Conservation (phyloP, 2,888 invertebrate genomes). For the Gymnosoma rotundatum region DNA sequence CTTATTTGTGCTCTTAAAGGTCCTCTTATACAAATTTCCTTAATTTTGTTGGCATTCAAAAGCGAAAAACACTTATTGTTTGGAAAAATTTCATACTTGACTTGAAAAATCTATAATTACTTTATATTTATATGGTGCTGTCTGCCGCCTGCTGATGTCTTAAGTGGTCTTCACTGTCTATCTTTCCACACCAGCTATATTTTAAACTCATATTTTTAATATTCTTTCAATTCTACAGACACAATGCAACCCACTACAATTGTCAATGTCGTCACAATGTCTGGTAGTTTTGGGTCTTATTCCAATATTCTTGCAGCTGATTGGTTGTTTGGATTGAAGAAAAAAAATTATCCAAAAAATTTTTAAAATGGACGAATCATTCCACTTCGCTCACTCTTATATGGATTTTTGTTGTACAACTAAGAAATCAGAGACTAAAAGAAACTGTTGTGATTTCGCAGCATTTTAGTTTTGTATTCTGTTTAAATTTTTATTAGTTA, state of each 20-base stretch:
- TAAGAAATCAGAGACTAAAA: constrained; percentile 36
- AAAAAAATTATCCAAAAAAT: constrained; percentile 45
- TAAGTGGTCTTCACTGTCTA: constrained; percentile 52
- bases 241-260: background rate
- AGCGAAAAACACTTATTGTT: constrained; percentile 22
- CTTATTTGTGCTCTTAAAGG: background rate
- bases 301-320: constrained; percentile 22
- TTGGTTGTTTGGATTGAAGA: constrained; percentile 36
- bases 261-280: constrained; percentile 53
- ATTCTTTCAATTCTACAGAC: constrained; percentile 6
- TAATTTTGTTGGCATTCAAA: constrained; percentile 22
- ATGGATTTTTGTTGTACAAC: background rate
- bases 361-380: background rate
- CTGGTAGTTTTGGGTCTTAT: constrained; percentile 41
- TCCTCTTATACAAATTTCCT: constrained; percentile 53
- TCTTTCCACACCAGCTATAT: constrained; percentile 10
- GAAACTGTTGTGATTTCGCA: constrained; percentile 39
- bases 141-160: constrained; percentile 51
- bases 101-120: constrained; percentile 33
- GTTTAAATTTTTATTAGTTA: constrained; percentile 59
- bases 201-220: background rate
- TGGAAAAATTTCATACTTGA: constrained; percentile 63
- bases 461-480: constrained; percentile 47
- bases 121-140: constrained; percentile 31
- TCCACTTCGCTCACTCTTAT: background rate